Percentiles rank a stretch among this genome's conserved stretches.
These are phyloP conservation scores for Chrysopa pallens DNA, from an alignment of 1,140 invertebrate species.

Conservation along the genomic window DNA sequence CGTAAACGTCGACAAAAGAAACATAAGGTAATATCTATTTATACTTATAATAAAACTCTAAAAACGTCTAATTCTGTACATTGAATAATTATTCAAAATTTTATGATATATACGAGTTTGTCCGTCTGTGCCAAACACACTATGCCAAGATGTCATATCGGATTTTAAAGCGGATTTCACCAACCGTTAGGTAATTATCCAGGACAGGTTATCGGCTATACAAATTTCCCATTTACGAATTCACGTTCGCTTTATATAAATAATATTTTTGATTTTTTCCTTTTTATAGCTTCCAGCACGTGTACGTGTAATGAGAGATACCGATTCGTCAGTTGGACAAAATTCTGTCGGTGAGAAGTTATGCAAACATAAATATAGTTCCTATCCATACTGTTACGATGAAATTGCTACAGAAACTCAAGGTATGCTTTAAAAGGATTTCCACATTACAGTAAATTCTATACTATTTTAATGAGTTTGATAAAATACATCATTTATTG, in stretches of 20 bases:
- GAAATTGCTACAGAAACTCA: conserved; percentile 53
- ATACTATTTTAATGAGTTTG: neutral
- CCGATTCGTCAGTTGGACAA: conserved; percentile 27
- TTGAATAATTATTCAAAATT: neutral
- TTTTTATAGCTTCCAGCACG: conserved; percentile 31
- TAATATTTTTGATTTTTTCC: too few relatives aligned
- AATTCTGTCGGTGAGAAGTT: conserved; percentile 34
- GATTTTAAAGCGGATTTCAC: too few relatives aligned
- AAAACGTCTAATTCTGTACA: conserved; percentile 5
- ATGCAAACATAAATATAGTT: conserved; percentile 69
- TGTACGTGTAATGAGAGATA: conserved; percentile 44
- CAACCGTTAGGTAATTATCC: too few relatives aligned
- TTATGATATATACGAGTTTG: neutral
- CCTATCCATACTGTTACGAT: conserved; percentile 69
- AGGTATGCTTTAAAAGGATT: conserved; percentile 15
- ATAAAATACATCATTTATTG: conserved; percentile 11
- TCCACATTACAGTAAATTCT: neutral
- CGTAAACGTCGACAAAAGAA: conserved; percentile 43
- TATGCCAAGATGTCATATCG: too few relatives aligned
- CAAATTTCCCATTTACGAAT: too few relatives aligned
- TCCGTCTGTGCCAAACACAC: too few relatives aligned
- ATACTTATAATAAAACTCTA: conserved; percentile 19
- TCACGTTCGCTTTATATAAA: too few relatives aligned
- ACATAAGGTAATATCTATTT: conserved; percentile 32
- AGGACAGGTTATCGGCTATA: too few relatives aligned